These are phyloP conservation scores for Aythya baeri DNA, from an alignment of 2,113 vertebrate genomes.

Conservation along the genomic window DNA sequence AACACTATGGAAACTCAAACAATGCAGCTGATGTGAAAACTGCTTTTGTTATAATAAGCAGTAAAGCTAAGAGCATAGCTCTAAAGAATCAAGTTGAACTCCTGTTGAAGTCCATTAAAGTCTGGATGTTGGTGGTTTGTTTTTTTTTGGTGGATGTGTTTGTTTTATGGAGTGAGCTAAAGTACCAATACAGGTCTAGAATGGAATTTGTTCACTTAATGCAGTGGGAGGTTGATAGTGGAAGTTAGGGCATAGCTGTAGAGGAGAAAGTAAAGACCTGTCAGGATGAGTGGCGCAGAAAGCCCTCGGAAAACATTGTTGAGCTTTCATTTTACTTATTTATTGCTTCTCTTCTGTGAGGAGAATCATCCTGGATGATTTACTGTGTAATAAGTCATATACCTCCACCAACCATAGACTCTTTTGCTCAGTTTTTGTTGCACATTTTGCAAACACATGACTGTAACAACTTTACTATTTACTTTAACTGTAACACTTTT, in stretches of 20 bases:
- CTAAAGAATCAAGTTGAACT: neutral
- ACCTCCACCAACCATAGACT: neutral
- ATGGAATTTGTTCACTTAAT: neutral
- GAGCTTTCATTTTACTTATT: neutral
- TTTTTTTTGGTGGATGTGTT: neutral
- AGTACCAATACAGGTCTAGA: neutral
- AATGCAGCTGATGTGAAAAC: neutral
- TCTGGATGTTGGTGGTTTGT: neutral
- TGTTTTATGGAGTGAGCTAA: neutral
- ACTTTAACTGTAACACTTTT: neutral
- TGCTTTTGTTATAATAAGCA: neutral
- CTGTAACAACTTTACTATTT: neutral
- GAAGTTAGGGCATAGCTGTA: neutral
- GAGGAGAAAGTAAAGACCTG: neutral
- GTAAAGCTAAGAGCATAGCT: neutral
- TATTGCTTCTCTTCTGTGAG: neutral
- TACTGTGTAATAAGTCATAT: neutral
- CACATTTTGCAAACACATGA: neutral
- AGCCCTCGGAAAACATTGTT: neutral
- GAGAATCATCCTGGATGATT: neutral
- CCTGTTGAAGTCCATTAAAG: neutral
- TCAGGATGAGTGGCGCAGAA: neutral
- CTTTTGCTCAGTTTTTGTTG: neutral
- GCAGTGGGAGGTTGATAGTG: neutral
- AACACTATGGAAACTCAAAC: neutral